Conservation (phyloP, 2,113 vertebrate genomes). For the Loxodonta africana region DNA sequence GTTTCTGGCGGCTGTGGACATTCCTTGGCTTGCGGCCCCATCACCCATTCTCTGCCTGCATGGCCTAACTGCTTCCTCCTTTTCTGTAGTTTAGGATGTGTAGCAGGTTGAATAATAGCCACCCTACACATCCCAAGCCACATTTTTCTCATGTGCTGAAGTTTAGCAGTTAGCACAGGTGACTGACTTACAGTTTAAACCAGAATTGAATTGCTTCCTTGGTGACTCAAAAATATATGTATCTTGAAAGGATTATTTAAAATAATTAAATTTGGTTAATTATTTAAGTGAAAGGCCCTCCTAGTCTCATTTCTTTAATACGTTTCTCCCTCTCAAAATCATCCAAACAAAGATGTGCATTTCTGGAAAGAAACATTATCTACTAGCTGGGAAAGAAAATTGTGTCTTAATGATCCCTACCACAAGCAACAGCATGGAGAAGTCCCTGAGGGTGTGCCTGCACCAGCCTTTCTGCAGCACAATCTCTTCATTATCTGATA, state of each 20-base stretch:
- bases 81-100: not conserved
- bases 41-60: accelerated
- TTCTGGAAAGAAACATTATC: constrained; percentile 69
- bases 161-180: not conserved
- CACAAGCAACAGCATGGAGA: not conserved
- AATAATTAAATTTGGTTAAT: constrained; percentile 65
- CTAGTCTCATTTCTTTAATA: constrained; percentile 52
- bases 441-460: not conserved
- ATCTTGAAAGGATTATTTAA: constrained; percentile 50
- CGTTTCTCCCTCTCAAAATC: constrained; percentile 53
- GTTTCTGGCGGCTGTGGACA: not conserved
- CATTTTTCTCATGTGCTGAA: not conserved
- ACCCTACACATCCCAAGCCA: not conserved
- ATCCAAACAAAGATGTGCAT: constrained; percentile 61
- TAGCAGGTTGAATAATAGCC: not conserved
- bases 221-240: not conserved
- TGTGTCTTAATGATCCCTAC: constrained; percentile 58
- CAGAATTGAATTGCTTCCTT: constrained; percentile 34
- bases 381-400: constrained; percentile 64
- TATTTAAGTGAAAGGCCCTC: constrained; percentile 50
- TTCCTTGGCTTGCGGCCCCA: not conserved
- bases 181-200: constrained; percentile 5
- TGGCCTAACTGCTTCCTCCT: not conserved
- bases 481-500: not conserved
- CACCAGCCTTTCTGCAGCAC: not conserved